phyloP scores from a whole-genome alignment of 2,113 vertebrate species.

The Ondatra zibethicus region DNA sequence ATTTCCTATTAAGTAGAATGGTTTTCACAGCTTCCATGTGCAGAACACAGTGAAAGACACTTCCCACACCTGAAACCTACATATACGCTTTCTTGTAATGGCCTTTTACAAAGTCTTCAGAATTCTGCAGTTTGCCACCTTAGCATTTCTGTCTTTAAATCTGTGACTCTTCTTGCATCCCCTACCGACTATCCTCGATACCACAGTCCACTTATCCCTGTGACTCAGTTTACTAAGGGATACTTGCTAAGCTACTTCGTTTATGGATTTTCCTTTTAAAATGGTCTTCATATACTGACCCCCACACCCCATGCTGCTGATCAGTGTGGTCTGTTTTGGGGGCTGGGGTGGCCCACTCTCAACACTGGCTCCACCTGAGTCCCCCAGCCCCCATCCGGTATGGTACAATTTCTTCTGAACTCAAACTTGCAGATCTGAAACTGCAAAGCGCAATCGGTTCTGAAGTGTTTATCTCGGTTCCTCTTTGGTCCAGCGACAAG shows the following conservation, averaged over 20 bases:
- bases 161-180: slow-evolving; percentile 5
- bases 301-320: background rate
- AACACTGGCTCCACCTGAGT: background rate
- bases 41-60: background rate
- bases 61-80: background rate
- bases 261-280: background rate
- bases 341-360: background rate
- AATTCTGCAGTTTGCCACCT: background rate
- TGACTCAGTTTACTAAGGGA: background rate
- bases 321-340: too few species aligned
- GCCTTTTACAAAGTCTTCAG: background rate
- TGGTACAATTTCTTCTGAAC: background rate
- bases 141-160: background rate
- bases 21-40: background rate
- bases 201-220: background rate
- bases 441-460: background rate
- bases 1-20: slow-evolving; percentile 36
- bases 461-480: slow-evolving; percentile 67
- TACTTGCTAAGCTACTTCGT: background rate
- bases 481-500: background rate
- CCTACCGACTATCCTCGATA: background rate
- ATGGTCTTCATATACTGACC: background rate
- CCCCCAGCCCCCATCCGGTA: background rate
- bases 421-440: slow-evolving; percentile 59
- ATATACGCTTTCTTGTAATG: background rate